These are phyloP conservation scores for Lagorchestes hirsutus DNA, from an alignment of 2,797 vertebrate species.

Conservation along the genomic window DNA sequence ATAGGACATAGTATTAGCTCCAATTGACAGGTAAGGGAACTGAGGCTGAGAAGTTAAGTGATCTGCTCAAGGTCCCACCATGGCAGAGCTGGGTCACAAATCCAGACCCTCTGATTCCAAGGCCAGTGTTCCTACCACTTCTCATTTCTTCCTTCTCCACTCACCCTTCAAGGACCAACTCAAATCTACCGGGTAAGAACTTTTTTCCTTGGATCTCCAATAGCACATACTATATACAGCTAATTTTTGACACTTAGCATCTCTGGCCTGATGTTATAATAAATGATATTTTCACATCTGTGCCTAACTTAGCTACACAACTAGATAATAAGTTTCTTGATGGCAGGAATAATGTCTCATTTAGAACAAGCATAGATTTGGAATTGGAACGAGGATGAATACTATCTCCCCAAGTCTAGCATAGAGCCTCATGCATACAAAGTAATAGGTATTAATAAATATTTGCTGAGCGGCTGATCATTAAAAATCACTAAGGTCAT, in stretches of 20 bases:
- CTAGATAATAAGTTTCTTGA: background rate
- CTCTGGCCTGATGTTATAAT: background rate
- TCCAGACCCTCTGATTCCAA: background rate
- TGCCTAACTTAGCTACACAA: background rate
- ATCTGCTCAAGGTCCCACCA: background rate
- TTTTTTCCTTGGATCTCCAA: background rate
- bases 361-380: background rate
- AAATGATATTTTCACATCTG: background rate
- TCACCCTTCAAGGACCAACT: background rate
- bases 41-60: background rate
- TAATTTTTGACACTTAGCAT: background rate
- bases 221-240: background rate
- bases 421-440: background rate
- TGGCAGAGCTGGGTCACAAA: background rate
- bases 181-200: background rate
- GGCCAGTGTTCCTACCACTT: background rate
- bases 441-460: background rate
- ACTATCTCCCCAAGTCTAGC: background rate
- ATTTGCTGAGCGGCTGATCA: background rate
- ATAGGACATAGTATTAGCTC: background rate
- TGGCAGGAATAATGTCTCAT: background rate
- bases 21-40: background rate
- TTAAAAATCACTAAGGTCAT: background rate
- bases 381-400: background rate
- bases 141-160: background rate